Conservation (phyloP, 2,888 invertebrate species). For the Cryptus viduatorius region DNA sequence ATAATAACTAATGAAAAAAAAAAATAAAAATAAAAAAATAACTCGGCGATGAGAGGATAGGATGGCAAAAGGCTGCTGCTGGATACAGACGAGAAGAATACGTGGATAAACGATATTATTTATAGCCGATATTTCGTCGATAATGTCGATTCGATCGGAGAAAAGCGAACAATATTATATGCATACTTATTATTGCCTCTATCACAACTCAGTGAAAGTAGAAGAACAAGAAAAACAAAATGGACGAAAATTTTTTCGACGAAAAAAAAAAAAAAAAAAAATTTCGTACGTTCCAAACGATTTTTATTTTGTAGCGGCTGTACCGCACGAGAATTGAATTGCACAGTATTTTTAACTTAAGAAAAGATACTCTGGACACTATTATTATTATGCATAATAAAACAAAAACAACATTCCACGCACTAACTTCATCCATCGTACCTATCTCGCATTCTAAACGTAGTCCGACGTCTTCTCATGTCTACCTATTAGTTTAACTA, state of each 20-base stretch:
- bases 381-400: constrained; percentile 54
- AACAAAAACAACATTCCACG: constrained; percentile 61
- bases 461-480: constrained; percentile 58
- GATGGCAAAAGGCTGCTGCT: constrained; percentile 56
- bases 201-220: constrained; percentile 60
- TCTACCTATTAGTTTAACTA: constrained; percentile 48
- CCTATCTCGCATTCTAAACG: constrained; percentile 45
- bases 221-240: constrained; percentile 22
- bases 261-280: constrained; percentile 24
- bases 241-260: background rate
- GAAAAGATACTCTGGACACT: constrained; percentile 30
- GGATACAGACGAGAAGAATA: constrained; percentile 57
- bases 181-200: constrained; percentile 44
- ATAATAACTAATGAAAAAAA: constrained; percentile 51
- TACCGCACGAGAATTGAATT: constrained; percentile 49
- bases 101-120: constrained; percentile 61
- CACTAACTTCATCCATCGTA: constrained; percentile 58
- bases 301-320: constrained; percentile 43
- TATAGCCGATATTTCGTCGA: constrained; percentile 39
- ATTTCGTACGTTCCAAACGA: constrained; percentile 45
- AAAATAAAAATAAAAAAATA: constrained; percentile 71
- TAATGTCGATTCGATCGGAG: constrained; percentile 9
- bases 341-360: constrained; percentile 67
- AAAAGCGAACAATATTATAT: constrained; percentile 35
- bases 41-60: constrained; percentile 52